phyloP scores from a whole-genome alignment of 1,140 invertebrate genomes.

The Drosophila guanche region DNA sequence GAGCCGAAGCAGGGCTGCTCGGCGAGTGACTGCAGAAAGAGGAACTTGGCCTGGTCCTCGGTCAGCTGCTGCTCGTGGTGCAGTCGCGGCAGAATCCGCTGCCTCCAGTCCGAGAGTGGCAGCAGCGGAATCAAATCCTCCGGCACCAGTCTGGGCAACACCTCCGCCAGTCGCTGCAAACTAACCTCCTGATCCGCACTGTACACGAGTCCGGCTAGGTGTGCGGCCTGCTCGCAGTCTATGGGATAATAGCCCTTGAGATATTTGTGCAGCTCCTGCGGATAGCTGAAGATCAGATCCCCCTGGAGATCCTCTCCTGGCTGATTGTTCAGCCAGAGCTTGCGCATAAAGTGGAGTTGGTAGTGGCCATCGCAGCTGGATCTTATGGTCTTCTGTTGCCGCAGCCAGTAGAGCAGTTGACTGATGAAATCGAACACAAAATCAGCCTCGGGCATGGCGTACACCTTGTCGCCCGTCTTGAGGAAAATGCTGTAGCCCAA shows the following conservation, averaged over 20 bases:
- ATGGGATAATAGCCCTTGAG: conserved; percentile 94
- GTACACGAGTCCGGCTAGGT: conserved; percentile 92
- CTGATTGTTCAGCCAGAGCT: conserved; percentile 94
- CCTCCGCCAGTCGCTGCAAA: conserved; percentile 86
- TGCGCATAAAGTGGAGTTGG: conserved; percentile 98
- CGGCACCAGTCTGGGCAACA: conserved; percentile 91
- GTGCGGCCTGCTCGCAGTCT: conserved; percentile 90
- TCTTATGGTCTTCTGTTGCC: conserved; percentile 89
- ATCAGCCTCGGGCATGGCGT: conserved; percentile 95
- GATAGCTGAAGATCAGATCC: conserved; percentile 97
- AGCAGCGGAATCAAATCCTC: conserved; percentile 90
- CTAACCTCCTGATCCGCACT: conserved; percentile 86
- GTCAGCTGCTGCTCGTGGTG: conserved; percentile 86
- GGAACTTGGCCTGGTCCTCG: conserved; percentile 91
- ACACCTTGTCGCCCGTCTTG: conserved; percentile 94
- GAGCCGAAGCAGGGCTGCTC: conserved; percentile 96
- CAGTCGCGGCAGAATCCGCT: conserved; percentile 85
- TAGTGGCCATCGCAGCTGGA: conserved; percentile 88
- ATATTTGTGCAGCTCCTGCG: conserved; percentile 97
- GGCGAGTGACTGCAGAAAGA: conserved; percentile 92
- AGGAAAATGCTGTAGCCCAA: conserved; percentile 97
- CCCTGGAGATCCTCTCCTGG: conserved; percentile 95
- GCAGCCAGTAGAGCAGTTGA: conserved; percentile 94
- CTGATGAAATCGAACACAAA: conserved; percentile 98
- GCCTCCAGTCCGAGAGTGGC: conserved; percentile 93